Evolutionary conservation across 92 coral and sea anemone species (phyloP).

Genomic region (Palythoa heliodiscus): DNA sequence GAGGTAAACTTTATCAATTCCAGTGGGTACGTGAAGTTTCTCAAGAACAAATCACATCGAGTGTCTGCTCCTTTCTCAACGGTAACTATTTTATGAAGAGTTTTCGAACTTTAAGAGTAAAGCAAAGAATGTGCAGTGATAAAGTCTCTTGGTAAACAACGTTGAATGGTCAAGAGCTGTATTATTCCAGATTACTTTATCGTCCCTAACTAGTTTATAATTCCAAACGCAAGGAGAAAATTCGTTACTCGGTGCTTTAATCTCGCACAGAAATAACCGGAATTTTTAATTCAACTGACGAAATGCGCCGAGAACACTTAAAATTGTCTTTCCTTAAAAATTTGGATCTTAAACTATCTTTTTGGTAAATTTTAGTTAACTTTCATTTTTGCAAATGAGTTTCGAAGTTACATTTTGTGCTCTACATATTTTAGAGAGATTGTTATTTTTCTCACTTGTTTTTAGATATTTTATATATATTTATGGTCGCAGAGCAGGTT

Average conservation of each 20-base stretch:
- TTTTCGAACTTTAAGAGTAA: slow-evolving; percentile 18
- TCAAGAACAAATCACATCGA: slow-evolving; percentile 23
- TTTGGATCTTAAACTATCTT: background rate
- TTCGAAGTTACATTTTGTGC: background rate
- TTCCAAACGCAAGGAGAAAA: slow-evolving; percentile 16
- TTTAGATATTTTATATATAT: background rate
- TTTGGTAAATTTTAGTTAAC: background rate
- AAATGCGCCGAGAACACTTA: background rate
- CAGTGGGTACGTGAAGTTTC: slow-evolving; percentile 11
- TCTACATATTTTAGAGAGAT: background rate
- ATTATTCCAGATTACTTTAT: slow-evolving; percentile 62
- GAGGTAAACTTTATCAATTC: slow-evolving; percentile 33
- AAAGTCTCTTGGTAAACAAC: slow-evolving; percentile 57
- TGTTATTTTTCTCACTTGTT: background rate
- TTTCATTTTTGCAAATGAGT: background rate
- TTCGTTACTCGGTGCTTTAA: background rate
- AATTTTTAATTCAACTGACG: background rate
- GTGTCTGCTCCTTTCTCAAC: background rate
- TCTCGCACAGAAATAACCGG: background rate
- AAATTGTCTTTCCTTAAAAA: background rate
- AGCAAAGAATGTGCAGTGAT: background rate
- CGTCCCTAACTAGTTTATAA: slow-evolving; percentile 61
- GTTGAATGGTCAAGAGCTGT: slow-evolving; percentile 58
- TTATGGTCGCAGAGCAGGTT: slow-evolving; percentile 2
- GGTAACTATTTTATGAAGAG: slow-evolving; percentile 53